Base-by-base conservation (phyloP, 2,888 invertebrate genomes). In the Drosophila robusta region DNA sequence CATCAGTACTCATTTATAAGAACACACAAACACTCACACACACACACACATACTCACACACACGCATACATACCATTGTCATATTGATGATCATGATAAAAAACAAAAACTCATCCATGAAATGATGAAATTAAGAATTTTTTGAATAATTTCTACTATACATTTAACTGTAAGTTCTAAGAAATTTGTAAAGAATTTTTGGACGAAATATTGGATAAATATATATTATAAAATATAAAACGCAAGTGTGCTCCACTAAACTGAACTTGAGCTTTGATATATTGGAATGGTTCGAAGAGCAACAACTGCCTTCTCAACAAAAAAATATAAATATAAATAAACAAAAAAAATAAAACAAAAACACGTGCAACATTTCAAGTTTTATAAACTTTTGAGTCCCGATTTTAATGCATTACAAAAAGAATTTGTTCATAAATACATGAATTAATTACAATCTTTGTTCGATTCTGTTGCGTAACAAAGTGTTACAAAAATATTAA, bases 71-170 rank as follows among this genome's bases (percentile, higher is more conserved):
- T 89, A 81, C 87, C 89, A 84, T 87, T 86, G 80, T 86, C 83
- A 89, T 82, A 85, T 87, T 89, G 89, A 84, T 84, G 89, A 84
- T 87, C 78, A 89, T 89, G 81, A 82, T 72, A 85, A 66, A 70
- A 60, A 54, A 55, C 11, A 52, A 56, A 50, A 58, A 74, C 68
- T 82, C 81, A 81, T 79, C 66, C 60, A 74, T 70, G 62, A 81
- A 68, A 65, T 52, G 72, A 84, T 87, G 76, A 84, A 75, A 68
- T 51, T 63, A 70, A 67, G 75, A 86, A 70, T 88, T 86, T 85
- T 86, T 86, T 89, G 83, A 86, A 89, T 89, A 89, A 86, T 89
- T 89, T 86, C 85, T 86, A 86, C 89, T 80, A 86, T 89, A 89
- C 89, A 85, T 79, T 87, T 87, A 89, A 85, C 88, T 85, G 85